Evolutionary conservation across 2,888 invertebrate genomes (phyloP).

Genomic region (Philereme transversata): DNA sequence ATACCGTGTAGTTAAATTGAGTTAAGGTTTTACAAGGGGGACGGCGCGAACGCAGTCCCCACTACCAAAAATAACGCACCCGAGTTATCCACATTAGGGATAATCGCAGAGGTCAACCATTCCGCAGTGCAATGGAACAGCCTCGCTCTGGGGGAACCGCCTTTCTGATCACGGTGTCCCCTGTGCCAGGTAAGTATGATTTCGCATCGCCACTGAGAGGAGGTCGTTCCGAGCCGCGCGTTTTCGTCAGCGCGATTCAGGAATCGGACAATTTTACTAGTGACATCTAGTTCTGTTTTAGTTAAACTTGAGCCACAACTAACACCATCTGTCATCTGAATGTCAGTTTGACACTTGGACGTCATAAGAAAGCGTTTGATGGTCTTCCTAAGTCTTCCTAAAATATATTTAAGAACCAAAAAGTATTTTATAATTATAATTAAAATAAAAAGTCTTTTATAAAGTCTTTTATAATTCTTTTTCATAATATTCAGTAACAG

Average conservation of each 20-base stretch:
- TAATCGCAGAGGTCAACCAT: conserved; percentile 36
- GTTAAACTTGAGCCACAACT: neutral
- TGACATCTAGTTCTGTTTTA: conserved; percentile 22
- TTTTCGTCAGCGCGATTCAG: conserved; percentile 32
- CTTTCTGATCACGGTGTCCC: conserved; percentile 33
- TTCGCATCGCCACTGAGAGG: neutral
- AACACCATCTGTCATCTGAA: no score
- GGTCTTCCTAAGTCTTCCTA: no score
- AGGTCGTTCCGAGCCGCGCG: conserved; percentile 7
- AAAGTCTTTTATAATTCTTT: no score
- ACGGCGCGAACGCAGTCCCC: conserved; percentile 33
- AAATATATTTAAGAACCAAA: no score
- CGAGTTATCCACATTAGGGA: conserved; percentile 36
- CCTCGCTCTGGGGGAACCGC: conserved; percentile 32
- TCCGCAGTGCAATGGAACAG: conserved; percentile 31
- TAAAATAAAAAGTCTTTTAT: no score
- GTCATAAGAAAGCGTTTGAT: no score
- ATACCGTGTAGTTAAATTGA: no score
- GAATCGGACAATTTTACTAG: conserved; percentile 4
- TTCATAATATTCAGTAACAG: no score
- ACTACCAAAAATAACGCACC: conserved; percentile 33
- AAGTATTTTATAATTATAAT: no score
- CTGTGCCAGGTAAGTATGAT: conserved; percentile 34
- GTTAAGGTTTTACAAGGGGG: no score
- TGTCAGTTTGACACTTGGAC: no score